Base-by-base conservation (phyloP, 2,888 invertebrate species). In the Nemotelus pantherinus region DNA sequence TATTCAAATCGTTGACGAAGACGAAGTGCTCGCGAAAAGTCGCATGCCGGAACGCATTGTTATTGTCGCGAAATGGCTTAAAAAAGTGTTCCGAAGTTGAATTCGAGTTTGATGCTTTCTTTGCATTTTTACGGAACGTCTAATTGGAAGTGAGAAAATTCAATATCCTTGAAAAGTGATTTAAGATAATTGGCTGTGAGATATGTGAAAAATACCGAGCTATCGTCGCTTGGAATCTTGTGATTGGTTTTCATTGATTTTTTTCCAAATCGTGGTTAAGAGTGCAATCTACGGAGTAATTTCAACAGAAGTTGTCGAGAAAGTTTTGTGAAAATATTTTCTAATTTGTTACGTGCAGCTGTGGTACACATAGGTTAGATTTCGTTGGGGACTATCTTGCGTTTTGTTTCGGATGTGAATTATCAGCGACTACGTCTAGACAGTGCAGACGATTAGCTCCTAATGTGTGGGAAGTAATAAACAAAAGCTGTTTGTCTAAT, bases 1-100 rank as follows among this genome's bases (percentile, higher is more conserved):
- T 3, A 45, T 48, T 7, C 7, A 47, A 60, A 39, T 39, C 45
- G 63, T 1, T 2, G 44, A 3, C 7, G 53, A 76, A 9, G 55
- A 44, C 43, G 65, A 9, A 25, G n/a, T 65, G 45, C 39, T 43
- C n/a, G 39, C 43, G 43, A 41, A 70, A 78, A 79, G 76, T 75
- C 77, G 71, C 79, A 71, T 77, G 77, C 68, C 53, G 77, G 77
- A 75, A 43, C 48, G 76, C 63, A 47, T 77, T 79, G 79, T 79
- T 79, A 77, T 79, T 77, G 77, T 79, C 65, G 41, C 64, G 43
- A 39, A 72, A 67, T 71, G 77, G 47, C 45, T 60, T 78, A 63
- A 57, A 71, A 25, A 63, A 50, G 67, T 47, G 47, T 41, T 58
- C 47, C 25, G 25, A 45, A 72, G 74, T 74, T 74, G 45, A 25